Percentiles rank a stretch among this genome's conserved stretches.
Evolutionary conservation across 2,113 vertebrate genomes (phyloP).

Genomic region (Phainopepla nitens): DNA sequence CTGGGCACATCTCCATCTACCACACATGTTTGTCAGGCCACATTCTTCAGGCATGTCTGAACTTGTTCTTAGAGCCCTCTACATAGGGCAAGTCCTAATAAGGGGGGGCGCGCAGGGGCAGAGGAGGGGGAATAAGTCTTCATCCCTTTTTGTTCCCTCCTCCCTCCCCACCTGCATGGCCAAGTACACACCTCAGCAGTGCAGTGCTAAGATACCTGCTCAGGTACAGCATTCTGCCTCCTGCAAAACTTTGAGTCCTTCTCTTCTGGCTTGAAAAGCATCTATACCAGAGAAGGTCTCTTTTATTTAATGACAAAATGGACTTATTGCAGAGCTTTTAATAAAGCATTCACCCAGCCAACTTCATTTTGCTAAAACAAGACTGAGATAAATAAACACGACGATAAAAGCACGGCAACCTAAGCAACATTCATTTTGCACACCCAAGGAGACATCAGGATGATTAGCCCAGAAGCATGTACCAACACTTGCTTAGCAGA

Average conservation of each 20-base stretch:
- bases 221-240: neutral
- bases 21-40: neutral
- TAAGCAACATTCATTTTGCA: neutral
- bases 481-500: constrained; percentile 33
- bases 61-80: neutral
- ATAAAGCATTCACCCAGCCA: neutral
- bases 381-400: neutral
- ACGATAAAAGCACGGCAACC: neutral
- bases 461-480: neutral
- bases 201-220: neutral
- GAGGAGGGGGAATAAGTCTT: neutral
- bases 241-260: neutral
- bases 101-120: neutral
- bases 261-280: neutral
- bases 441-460: neutral
- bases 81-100: neutral
- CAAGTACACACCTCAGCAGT: neutral
- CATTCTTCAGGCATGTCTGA: constrained; percentile 34
- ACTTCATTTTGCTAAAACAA: neutral
- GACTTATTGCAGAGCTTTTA: neutral
- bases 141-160: neutral
- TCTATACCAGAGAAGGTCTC: neutral
- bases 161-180: neutral
- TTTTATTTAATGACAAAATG: neutral
- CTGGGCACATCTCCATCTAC: neutral